Base-by-base conservation (phyloP, 2,113 vertebrate genomes). In the Miniopterus natalensis region DNA sequence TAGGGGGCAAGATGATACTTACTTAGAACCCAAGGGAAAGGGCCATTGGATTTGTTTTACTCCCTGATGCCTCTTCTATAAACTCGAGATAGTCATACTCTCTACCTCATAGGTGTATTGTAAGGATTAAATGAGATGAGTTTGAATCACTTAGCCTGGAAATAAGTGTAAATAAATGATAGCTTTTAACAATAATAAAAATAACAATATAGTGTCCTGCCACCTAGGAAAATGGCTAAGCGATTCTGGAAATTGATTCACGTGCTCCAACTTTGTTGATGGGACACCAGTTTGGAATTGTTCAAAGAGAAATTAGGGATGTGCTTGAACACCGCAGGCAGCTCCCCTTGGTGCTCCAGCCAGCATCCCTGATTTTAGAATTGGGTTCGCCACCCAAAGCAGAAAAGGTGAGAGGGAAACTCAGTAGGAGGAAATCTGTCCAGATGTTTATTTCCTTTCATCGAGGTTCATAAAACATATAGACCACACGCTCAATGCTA, bases 401-500 rank as follows among this genome's bases (percentile, higher is more conserved):
- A 97, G 83, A 90, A 95, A 88, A 81, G 93, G n/a, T 53, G 18
- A 92, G 40, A 81, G 53, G 65, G 40, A 95, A 95, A 92, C 88
- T 75, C 0, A 10, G 86, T 74, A 65, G 27, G 71, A 96, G 85
- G 84, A 21, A 66, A 90, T 95, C 88, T 94, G 31, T 84, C 94
- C 75, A 87, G 63, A 92, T 95, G 88, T 97, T 97, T 97, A 97
- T 96, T 88, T 81, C 14, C 36, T 47, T 97, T 95, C 95, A 91
- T 87, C 97, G 84, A 92, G 71, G 42, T 88, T 94, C 31, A 12
- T 94, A 96, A 95, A 96, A 98, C 77, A 86, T 90, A 97, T 96
- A 90, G 96, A 98, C 98, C 96, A 98, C 96, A 97, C 86, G 88
- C 70, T 97, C 97, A 96, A 94, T 78, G 96, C 94, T 97, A 96